Evolutionary conservation across 2,888 invertebrate species (phyloP).

Genomic region (Drosophila gaucha): DNA sequence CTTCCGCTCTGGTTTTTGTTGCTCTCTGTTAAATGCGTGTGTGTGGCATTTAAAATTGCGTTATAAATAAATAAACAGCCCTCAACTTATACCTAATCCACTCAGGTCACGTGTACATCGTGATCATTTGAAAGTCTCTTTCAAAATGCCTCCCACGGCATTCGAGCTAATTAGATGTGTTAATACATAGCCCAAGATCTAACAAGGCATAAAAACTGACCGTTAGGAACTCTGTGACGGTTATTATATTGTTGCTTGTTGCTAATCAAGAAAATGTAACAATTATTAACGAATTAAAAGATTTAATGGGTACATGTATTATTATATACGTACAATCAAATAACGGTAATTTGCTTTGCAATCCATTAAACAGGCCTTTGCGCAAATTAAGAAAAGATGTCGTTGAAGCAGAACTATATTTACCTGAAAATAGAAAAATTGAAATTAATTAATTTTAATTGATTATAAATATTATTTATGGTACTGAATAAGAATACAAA

Average conservation of each 20-base stretch:
- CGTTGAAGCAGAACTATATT: conserved; percentile 25
- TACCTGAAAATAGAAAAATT: conserved; percentile 51
- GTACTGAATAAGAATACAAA: background rate
- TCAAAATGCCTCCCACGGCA: conserved; percentile 30
- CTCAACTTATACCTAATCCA: conserved; percentile 31
- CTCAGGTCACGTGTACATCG: conserved; percentile 39
- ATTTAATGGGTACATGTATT: background rate
- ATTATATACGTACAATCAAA: background rate
- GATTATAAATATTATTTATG: background rate
- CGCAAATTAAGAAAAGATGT: background rate
- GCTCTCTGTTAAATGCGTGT: conserved; percentile 18
- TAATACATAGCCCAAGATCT: conserved; percentile 25
- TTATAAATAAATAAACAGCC: conserved; percentile 70
- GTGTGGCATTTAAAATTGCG: conserved; percentile 59
- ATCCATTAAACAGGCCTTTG: background rate
- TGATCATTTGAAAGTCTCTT: conserved; percentile 54
- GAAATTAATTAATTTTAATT: background rate
- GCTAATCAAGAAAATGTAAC: conserved; percentile 10
- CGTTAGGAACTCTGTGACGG: conserved; percentile 35
- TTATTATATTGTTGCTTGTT: conserved; percentile 32
- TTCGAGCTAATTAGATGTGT: conserved; percentile 48
- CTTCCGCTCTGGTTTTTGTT: conserved; percentile 59
- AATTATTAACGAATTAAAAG: background rate
- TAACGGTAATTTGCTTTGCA: background rate
- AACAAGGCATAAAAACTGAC: conserved; percentile 30